Evolutionary conservation across 2,888 invertebrate species (phyloP).

Genomic region (Leucozona laternaria): DNA sequence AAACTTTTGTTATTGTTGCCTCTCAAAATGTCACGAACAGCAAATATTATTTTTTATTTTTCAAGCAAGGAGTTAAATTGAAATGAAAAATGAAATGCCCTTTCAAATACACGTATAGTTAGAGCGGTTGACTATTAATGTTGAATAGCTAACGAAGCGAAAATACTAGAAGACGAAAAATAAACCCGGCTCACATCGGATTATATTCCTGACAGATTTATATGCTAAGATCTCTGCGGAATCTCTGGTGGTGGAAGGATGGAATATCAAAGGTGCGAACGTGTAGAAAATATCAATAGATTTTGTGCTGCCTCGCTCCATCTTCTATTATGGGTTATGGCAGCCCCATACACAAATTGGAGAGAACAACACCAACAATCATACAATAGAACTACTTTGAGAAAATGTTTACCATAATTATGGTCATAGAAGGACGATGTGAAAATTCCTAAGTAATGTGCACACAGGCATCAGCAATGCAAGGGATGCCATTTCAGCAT

Average conservation of each 20-base stretch:
- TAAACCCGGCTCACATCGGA: slow-evolving; percentile 56
- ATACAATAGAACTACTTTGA: slow-evolving; percentile 61
- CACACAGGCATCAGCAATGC: slow-evolving; percentile 16
- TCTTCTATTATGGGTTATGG: background rate
- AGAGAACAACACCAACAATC: slow-evolving; percentile 54
- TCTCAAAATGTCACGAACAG: slow-evolving; percentile 67
- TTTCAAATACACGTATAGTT: slow-evolving; percentile 7
- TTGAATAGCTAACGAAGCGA: slow-evolving; percentile 64
- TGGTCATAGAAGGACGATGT: slow-evolving; percentile 58
- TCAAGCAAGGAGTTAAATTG: slow-evolving; percentile 67
- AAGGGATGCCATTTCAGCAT: slow-evolving; percentile 52
- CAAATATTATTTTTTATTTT: slow-evolving; percentile 74
- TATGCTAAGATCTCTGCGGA: slow-evolving; percentile 30
- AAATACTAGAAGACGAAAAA: slow-evolving; percentile 36
- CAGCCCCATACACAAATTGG: slow-evolving; percentile 42
- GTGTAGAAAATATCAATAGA: slow-evolving; percentile 70
- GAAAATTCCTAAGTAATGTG: slow-evolving; percentile 48
- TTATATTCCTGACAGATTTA: slow-evolving; percentile 69
- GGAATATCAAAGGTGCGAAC: slow-evolving; percentile 60
- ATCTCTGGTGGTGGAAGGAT: background rate
- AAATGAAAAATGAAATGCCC: slow-evolving; percentile 59
- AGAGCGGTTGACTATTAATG: slow-evolving; percentile 12
- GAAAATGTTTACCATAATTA: slow-evolving; percentile 75
- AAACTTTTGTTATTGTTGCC: slow-evolving; percentile 31
- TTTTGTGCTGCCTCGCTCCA: slow-evolving; percentile 17